Conservation (phyloP, 2,113 vertebrate species). For the Chloropsis hardwickii region DNA sequence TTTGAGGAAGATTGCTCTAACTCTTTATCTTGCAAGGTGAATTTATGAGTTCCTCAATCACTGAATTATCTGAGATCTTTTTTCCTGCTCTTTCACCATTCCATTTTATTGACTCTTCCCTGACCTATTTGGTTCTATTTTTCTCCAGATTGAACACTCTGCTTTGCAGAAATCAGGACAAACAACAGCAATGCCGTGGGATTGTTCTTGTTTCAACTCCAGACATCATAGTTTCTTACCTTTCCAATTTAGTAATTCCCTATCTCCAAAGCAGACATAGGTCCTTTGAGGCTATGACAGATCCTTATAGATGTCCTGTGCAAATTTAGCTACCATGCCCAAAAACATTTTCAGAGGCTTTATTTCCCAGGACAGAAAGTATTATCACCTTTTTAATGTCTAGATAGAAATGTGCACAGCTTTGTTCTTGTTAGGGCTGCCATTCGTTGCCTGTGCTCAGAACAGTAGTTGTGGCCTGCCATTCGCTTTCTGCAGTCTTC, state of each 20-base stretch:
- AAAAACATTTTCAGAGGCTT: not conserved
- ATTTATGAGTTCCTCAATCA: not conserved
- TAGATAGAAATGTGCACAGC: not conserved
- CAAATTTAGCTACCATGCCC: not conserved
- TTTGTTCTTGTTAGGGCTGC: not conserved
- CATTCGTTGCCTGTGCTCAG: not conserved
- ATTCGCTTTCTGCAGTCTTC: not conserved
- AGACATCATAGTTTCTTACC: not conserved
- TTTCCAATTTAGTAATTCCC: not conserved
- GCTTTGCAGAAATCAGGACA: not conserved
- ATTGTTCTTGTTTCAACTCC: not conserved
- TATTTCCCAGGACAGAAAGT: not conserved
- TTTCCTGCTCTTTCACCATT: not conserved
- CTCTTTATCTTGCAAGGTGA: not conserved
- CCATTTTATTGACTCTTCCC: not conserved
- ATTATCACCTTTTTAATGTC: accelerated
- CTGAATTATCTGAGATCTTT: not conserved
- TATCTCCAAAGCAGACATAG: not conserved
- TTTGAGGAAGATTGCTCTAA: not conserved
- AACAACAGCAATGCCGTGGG: not conserved
- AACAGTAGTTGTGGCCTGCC: not conserved
- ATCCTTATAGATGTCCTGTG: not conserved
- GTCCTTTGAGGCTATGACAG: not conserved
- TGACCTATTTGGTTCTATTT: not conserved
- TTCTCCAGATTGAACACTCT: not conserved